These are phyloP conservation scores for Coryphaenoides rupestris DNA, from an alignment of 2,113 vertebrate genomes.

Conservation along the genomic window DNA sequence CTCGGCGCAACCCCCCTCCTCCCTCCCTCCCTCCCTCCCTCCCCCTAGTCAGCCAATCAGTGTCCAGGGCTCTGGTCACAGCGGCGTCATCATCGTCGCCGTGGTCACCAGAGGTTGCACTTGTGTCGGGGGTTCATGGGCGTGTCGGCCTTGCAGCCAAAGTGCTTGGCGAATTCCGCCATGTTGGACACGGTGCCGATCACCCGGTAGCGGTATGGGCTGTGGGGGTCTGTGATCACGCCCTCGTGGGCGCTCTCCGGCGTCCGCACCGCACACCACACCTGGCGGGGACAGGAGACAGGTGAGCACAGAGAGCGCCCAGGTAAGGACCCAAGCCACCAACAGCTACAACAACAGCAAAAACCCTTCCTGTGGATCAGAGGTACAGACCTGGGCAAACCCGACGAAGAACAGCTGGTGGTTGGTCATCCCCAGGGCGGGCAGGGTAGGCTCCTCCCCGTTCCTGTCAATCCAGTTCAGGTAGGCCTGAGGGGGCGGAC, in stretches of 20 bases:
- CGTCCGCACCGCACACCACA: slow-evolving; percentile 93
- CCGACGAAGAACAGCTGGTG: slow-evolving; percentile 95
- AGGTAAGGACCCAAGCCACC: neutral
- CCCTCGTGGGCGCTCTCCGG: slow-evolving; percentile 93
- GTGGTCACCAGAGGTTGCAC: slow-evolving; percentile 91
- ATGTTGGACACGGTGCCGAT: slow-evolving; percentile 93
- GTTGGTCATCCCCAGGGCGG: slow-evolving; percentile 87
- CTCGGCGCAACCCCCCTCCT: slow-evolving; percentile 9
- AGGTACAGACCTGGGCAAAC: slow-evolving; percentile 88
- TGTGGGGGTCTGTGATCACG: slow-evolving; percentile 93
- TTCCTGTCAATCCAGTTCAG: slow-evolving; percentile 90
- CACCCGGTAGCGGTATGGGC: slow-evolving; percentile 90
- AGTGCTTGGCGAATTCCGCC: slow-evolving; percentile 86
- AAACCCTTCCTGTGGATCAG: neutral
- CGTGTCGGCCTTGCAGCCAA: slow-evolving; percentile 76
- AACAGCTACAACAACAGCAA: too few species aligned
- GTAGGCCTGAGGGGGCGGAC: slow-evolving; percentile 83
- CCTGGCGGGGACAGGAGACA: slow-evolving; percentile 71
- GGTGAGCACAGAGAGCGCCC: neutral
- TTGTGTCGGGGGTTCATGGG: slow-evolving; percentile 92
- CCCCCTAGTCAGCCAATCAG: neutral
- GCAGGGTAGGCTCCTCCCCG: slow-evolving; percentile 81
- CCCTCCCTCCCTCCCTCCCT: neutral
- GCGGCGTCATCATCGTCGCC: too few species aligned
- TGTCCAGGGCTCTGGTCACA: accelerated